phyloP scores from a whole-genome alignment of 2,113 vertebrate genomes.

The Carettochelys insculpta region DNA sequence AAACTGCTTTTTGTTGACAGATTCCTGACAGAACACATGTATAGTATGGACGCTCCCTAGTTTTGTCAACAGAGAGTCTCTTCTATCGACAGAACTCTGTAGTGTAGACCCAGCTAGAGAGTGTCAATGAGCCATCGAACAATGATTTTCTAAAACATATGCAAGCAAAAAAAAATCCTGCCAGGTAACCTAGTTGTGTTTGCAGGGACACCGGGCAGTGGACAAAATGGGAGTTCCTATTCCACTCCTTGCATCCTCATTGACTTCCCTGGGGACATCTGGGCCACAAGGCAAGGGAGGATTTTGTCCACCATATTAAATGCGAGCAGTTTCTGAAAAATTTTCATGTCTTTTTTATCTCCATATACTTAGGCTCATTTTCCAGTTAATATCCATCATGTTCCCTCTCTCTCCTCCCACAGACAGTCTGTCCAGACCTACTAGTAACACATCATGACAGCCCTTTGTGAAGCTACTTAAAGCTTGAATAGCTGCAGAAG shows the following conservation, averaged over 20 bases:
- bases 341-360: background rate
- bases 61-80: too few species aligned
- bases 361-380: background rate
- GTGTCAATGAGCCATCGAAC: background rate
- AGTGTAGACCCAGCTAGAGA: background rate
- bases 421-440: background rate
- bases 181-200: background rate
- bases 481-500: background rate
- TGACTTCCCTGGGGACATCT: background rate
- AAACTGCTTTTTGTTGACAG: too few species aligned
- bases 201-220: background rate
- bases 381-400: background rate
- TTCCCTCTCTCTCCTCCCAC: background rate
- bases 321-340: background rate
- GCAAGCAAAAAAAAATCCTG: accelerated
- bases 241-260: background rate
- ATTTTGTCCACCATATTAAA: background rate
- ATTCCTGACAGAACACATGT: too few species aligned
- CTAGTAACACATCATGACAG: background rate
- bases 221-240: accelerated
- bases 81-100: too few species aligned
- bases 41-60: too few species aligned
- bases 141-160: background rate
- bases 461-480: background rate
- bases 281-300: background rate